Conservation (phyloP, 2,888 invertebrate genomes). For the Endotricha flammealis region DNA sequence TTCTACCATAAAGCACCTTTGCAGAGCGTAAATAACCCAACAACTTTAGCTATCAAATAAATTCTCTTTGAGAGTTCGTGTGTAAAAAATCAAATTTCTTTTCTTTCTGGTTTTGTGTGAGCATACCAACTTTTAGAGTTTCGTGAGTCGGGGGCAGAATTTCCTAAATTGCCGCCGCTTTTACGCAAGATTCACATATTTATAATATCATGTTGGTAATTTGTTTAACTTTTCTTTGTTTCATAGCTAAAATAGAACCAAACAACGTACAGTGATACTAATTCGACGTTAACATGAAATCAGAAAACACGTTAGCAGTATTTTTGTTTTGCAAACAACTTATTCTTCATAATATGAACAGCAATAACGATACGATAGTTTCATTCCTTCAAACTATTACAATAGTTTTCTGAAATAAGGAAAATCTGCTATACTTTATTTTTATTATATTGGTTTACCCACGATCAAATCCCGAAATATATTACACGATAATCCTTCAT, state of each 20-base stretch:
- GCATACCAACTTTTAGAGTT: constrained; percentile 16
- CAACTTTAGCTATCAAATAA: constrained; percentile 43
- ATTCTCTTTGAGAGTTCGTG: constrained; percentile 41
- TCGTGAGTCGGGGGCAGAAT: constrained; percentile 15
- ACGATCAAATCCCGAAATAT: constrained; percentile 10
- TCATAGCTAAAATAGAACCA: no score
- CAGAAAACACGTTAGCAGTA: no score
- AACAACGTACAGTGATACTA: no score
- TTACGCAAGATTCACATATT: no score
- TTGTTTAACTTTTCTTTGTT: no score
- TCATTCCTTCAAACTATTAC: neutral
- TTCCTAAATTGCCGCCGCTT: constrained; percentile 11
- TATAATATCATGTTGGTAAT: no score
- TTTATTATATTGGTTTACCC: neutral
- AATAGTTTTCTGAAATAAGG: neutral
- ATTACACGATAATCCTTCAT: constrained; percentile 11
- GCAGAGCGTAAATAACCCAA: constrained; percentile 43
- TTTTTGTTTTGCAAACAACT: no score
- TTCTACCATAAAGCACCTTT: constrained; percentile 40
- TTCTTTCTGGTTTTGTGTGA: constrained; percentile 24
- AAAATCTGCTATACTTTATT: constrained; percentile 4
- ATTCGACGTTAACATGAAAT: no score
- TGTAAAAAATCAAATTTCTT: constrained; percentile 37
- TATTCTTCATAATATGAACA: no score
- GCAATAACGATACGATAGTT: no score